Evolutionary conservation across 2,888 invertebrate genomes (phyloP).

Genomic region (Hydriomena furcata): DNA sequence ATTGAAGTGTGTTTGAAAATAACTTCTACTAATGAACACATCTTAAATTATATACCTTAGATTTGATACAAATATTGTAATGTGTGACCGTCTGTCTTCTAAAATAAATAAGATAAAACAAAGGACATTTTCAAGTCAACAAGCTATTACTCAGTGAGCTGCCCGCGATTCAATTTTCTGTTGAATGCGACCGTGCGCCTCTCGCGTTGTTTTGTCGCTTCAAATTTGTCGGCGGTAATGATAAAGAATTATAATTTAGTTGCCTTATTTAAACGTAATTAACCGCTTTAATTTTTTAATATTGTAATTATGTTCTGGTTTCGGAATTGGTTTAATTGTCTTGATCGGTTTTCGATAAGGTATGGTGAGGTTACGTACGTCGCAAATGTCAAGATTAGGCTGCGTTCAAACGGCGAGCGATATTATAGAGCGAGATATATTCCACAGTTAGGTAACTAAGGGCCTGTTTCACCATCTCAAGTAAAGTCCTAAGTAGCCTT

Average conservation of each 20-base stretch:
- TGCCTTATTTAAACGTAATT: slow-evolving; percentile 27
- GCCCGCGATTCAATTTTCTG: slow-evolving; percentile 64
- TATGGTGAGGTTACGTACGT: background rate
- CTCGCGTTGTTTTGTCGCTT: slow-evolving; percentile 34
- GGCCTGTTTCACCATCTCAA: no score
- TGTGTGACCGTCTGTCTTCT: no score
- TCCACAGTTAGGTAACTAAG: no score
- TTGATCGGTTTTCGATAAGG: slow-evolving; percentile 19
- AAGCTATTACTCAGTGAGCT: background rate
- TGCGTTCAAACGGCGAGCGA: no score
- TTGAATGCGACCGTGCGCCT: slow-evolving; percentile 38
- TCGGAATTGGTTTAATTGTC: slow-evolving; percentile 20
- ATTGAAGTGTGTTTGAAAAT: no score
- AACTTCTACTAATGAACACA: no score
- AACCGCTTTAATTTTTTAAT: slow-evolving; percentile 25
- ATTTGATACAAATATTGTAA: no score
- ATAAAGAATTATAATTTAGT: slow-evolving; percentile 28
- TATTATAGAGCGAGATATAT: no score
- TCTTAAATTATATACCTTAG: no score
- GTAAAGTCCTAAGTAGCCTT: no score
- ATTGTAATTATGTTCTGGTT: slow-evolving; percentile 27
- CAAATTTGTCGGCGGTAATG: slow-evolving; percentile 27
- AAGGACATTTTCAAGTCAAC: no score
- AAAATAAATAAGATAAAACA: no score
- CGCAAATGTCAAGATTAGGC: background rate